phyloP scores from a whole-genome alignment of 1,140 invertebrate species.

The Teleopsis dalmanni region DNA sequence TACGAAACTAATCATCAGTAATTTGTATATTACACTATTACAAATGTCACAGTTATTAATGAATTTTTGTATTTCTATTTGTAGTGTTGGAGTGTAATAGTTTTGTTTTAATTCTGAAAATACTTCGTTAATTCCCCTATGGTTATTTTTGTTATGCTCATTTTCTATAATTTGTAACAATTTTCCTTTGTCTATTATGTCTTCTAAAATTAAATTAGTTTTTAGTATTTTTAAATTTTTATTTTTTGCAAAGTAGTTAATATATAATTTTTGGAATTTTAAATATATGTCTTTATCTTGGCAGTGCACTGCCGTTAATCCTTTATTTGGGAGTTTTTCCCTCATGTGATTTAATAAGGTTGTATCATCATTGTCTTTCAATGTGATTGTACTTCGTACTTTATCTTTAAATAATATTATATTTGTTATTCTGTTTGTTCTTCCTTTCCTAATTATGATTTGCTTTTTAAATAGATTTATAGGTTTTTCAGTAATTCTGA shows the following conservation, averaged over 20 bases:
- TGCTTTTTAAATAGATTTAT: slow-evolving; percentile 2
- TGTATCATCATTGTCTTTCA: neutral
- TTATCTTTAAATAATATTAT: neutral
- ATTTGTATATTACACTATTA: neutral
- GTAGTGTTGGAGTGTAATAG: slow-evolving; percentile 19
- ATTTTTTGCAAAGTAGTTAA: slow-evolving; percentile 1
- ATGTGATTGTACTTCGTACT: neutral
- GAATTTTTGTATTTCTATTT: slow-evolving; percentile 4
- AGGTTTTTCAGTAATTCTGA: slow-evolving; percentile 4
- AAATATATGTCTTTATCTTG: no score
- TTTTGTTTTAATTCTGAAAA: slow-evolving; percentile 14
- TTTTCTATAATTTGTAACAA: slow-evolving; percentile 3
- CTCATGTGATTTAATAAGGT: no score
- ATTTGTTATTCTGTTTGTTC: neutral
- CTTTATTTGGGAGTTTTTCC: no score
- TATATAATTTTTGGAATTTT: slow-evolving; percentile 1
- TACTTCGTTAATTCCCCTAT: slow-evolving; percentile 16
- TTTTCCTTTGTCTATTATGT: neutral
- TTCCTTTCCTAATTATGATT: slow-evolving; percentile 2
- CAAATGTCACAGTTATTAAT: slow-evolving; percentile 5
- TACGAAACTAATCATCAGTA: no score
- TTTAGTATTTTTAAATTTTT: slow-evolving; percentile 5
- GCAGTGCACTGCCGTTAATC: no score
- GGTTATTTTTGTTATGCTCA: slow-evolving; percentile 8
- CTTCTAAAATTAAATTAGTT: slow-evolving; percentile 4